Evolutionary conservation across 1,140 invertebrate species (phyloP), one percentile per base, ranked within the genome.

Genomic region (Trichoplusia ni): DNA sequence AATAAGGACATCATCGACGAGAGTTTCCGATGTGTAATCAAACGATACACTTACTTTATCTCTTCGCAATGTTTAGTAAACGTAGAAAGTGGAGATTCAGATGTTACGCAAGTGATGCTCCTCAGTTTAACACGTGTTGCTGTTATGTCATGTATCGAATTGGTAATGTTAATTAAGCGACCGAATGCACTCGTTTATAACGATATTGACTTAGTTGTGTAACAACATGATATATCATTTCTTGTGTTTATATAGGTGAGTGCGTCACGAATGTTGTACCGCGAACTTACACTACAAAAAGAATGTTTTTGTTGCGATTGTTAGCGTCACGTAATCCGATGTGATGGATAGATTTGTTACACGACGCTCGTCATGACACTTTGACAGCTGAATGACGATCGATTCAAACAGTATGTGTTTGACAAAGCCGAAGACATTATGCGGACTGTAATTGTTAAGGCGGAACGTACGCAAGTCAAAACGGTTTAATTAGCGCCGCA

Each of bases 81-180:
- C 51, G 21, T 58, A 58, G 56, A 60, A 60, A 60, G 56, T 47
- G 2, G 29, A 47, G 3, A 60, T 60, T 31, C 35, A 27, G 11
- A 23, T 16, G 31, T 59, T 59, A 47, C 19, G 16, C n/a, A 59
- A 46, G 16, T 21, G 14, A 14, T 44, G 25, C 25, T 27, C 35
- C 47, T n/a, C 9, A 13, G 23, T 29, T 23, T 60, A 29, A 47
- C 56, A 60, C 11, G 29, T n/a, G 21, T 33, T 29, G 5, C 7
- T 19, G 37, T 44, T 44, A 58, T 44, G 38, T 44, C 25, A 38
- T 27, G 38, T 5, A 16, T 58, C 38, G 14, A 31, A 19, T 31
- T 21, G 9, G 18, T 29, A 21, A 58, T 42, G 42, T 29, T 40
- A 58, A 58, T 58, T 60, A 60, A 14, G 21, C 13, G 11, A 31